These are phyloP conservation scores for Araneus ventricosus DNA, from an alignment of 1,140 invertebrate genomes.

Conservation along the genomic window DNA sequence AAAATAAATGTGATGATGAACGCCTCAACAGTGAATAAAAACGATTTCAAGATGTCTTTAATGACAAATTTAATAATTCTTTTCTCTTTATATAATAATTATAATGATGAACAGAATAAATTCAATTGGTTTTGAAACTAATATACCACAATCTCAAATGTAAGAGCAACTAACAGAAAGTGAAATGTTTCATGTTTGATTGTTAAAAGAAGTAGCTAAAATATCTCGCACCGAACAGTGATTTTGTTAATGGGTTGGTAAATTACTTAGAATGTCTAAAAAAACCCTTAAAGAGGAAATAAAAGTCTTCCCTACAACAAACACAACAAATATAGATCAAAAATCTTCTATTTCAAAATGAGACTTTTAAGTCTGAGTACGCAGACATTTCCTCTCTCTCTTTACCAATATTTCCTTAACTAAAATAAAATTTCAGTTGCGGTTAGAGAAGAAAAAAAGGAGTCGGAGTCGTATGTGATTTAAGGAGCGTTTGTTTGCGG, in stretches of 20 bases:
- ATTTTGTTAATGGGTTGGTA: background rate
- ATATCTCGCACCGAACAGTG: background rate
- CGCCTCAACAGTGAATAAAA: no score
- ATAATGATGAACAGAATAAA: no score
- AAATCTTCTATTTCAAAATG: slow-evolving; percentile 6
- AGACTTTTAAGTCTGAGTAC: slow-evolving; percentile 35
- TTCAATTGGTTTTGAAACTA: no score
- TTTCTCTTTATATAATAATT: no score
- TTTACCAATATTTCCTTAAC: slow-evolving; percentile 39
- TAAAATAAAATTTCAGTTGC: slow-evolving; percentile 51
- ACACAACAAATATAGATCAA: background rate
- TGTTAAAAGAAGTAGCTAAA: no score
- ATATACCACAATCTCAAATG: no score
- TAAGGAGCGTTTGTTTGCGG: slow-evolving; percentile 55
- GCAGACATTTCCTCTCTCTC: background rate
- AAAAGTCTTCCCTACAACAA: background rate
- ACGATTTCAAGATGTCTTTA: no score
- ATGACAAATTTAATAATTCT: no score
- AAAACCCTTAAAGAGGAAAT: background rate
- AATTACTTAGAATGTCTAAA: background rate
- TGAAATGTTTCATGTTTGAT: no score
- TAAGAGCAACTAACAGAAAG: no score
- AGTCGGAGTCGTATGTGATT: slow-evolving; percentile 35
- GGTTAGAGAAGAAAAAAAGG: slow-evolving; percentile 20
- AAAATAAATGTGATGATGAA: no score